A percentile compares a stretch with the other conserved stretches of the same genome.
phyloP scores from a whole-genome alignment of 2,113 vertebrate species.

The Elgaria multicarinata region DNA sequence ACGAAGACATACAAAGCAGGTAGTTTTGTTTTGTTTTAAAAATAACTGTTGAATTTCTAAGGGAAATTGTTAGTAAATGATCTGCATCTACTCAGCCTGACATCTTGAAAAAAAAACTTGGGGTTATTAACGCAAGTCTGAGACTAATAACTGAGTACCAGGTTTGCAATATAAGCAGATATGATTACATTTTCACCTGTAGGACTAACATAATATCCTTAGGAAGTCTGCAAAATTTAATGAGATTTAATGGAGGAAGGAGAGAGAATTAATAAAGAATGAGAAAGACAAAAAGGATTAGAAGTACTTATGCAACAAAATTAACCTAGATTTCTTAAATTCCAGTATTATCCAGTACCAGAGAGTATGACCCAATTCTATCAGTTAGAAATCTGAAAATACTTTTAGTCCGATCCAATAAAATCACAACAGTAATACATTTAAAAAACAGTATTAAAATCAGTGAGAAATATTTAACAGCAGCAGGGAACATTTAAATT shows the following conservation, averaged over 20 bases:
- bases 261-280: not conserved
- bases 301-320: slow-evolving; percentile 8
- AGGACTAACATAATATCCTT: not conserved
- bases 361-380: rapidly evolving
- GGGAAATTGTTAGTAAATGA: not conserved
- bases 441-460: not conserved
- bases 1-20: not conserved
- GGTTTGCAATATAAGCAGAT: not conserved
- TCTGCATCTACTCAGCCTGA: not conserved
- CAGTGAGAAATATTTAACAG: not conserved
- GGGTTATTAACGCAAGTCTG: not conserved
- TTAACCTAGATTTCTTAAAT: slow-evolving; percentile 34
- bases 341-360: not conserved
- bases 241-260: slow-evolving; percentile 5
- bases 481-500: not conserved
- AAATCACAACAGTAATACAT: not conserved
- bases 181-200: not conserved
- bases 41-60: not conserved
- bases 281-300: not conserved
- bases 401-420: not conserved
- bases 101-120: not conserved
- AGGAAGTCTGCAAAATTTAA: slow-evolving; percentile 18
- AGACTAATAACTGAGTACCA: slow-evolving; percentile 18
- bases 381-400: not conserved
- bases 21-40: not conserved